Percentiles rank a stretch among this genome's conserved stretches.
phyloP scores from a whole-genome alignment of 2,113 vertebrate genomes.

The Pica pica region DNA sequence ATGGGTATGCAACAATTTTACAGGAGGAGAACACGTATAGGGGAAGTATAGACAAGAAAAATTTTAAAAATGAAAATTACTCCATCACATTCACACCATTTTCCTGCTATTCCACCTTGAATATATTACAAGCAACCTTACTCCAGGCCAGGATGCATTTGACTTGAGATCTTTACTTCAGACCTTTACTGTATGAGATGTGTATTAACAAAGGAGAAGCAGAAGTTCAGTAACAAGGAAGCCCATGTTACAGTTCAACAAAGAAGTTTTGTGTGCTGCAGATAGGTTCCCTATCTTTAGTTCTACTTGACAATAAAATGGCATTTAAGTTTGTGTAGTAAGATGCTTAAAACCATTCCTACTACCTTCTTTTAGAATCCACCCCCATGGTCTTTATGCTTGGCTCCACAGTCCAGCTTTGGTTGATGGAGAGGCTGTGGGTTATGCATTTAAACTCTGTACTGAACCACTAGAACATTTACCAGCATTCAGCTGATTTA shows the following conservation, averaged over 20 bases:
- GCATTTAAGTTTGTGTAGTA: not conserved
- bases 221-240: not conserved
- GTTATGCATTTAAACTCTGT: not conserved
- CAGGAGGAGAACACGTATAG: not conserved
- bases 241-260: not conserved
- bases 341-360: not conserved
- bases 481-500: not conserved
- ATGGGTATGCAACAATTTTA: not conserved
- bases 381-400: accelerated
- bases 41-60: not conserved
- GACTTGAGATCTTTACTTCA: not conserved
- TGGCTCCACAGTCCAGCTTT: not conserved
- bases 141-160: not conserved
- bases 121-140: not conserved
- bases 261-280: not conserved
- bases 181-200: not conserved
- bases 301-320: not conserved
- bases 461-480: not conserved
- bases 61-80: not conserved
- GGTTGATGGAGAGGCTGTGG: not conserved
- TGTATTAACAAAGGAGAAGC: not conserved
- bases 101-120: not conserved
- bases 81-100: not conserved
- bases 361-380: not conserved
- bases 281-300: not conserved